Percentiles rank a stretch among this genome's conserved stretches.
Evolutionary conservation across 2,888 invertebrate genomes (phyloP).

Genomic region (Acanthopleura granulata): DNA sequence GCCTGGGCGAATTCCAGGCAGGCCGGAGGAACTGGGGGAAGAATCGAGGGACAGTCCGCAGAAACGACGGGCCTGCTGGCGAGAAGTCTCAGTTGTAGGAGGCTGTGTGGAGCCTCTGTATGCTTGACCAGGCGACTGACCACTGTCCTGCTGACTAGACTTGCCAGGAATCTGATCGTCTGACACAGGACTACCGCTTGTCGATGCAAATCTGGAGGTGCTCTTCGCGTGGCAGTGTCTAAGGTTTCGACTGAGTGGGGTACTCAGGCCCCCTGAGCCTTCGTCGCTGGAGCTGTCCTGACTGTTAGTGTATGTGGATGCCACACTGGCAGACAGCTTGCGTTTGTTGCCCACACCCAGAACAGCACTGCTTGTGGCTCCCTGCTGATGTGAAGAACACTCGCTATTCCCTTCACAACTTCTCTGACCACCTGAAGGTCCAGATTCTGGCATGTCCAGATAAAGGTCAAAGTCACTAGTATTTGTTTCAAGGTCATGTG

Average conservation of each 20-base stretch:
- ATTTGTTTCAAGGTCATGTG: neutral
- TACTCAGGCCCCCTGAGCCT: conserved; percentile 26
- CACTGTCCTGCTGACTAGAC: too few species aligned
- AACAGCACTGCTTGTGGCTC: neutral
- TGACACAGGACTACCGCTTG: too few species aligned
- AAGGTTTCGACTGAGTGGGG: neutral
- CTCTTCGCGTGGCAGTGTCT: neutral
- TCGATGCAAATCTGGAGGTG: too few species aligned
- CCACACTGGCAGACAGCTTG: neutral
- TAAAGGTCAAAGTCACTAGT: neutral
- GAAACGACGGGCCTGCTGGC: neutral
- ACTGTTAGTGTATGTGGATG: conserved; percentile 23
- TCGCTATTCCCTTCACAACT: neutral
- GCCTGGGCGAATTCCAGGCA: conserved; percentile 28
- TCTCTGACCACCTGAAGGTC: neutral
- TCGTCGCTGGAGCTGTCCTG: conserved; percentile 39
- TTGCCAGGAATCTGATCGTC: too few species aligned
- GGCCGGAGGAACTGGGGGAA: neutral
- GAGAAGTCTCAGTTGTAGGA: neutral
- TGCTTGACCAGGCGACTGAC: too few species aligned
- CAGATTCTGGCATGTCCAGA: conserved; percentile 1
- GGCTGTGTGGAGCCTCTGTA: too few species aligned
- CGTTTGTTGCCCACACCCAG: conserved; percentile 12
- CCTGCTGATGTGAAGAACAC: neutral
- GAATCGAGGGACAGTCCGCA: neutral